Base-by-base conservation (phyloP, 2,797 vertebrate species). In the Sebastes iracundus region DNA sequence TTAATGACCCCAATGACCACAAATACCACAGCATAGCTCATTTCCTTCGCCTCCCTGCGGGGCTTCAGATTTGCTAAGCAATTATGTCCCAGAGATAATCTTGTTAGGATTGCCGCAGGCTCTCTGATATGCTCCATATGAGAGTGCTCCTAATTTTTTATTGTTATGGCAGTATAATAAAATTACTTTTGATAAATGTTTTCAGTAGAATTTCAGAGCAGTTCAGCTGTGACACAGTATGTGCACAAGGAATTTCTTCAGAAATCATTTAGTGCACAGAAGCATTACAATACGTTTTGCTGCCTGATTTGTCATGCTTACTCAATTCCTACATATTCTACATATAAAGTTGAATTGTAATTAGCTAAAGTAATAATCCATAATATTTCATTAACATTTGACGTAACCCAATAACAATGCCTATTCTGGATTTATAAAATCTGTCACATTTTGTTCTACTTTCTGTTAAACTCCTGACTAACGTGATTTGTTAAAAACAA, bases 21-120 rank as follows among this genome's bases (percentile, higher is more conserved):
- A 75, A 77, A 82, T 77, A 75, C 75, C 84, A 75, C 46, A 33
- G 42, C 58, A 61, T 22, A 52, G 53, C 74, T 85, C 42, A 65
- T 78, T 84, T 86, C 62, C 75, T 75, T 56, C 18, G 5, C 61
- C 72, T 88, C 86, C 77, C 71, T 71, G 59, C 63, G 62, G 80
- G 80, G 68, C 60, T 14, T 65, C 25, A 66, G 32, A 85, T 77
- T 80, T 79, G 42, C 61, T 28, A 61, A 75, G 66, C 82, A 84
- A 89, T 89, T 82, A 83, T 42, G 82, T 77, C 60, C 65, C 72
- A 67, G 71, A 66, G 42, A 85, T 89, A 86, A 90, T 90, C 83
- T 80, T 46, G 64, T 85, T 84, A 79, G 61, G 35, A 71, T 69
- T 28, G 53, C 73, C 75, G 55, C 59, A 30, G 79, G 82, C 78